These are phyloP conservation scores for Cercopithecus diana DNA, from an alignment of 2,797 vertebrate genomes.

Conservation along the genomic window DNA sequence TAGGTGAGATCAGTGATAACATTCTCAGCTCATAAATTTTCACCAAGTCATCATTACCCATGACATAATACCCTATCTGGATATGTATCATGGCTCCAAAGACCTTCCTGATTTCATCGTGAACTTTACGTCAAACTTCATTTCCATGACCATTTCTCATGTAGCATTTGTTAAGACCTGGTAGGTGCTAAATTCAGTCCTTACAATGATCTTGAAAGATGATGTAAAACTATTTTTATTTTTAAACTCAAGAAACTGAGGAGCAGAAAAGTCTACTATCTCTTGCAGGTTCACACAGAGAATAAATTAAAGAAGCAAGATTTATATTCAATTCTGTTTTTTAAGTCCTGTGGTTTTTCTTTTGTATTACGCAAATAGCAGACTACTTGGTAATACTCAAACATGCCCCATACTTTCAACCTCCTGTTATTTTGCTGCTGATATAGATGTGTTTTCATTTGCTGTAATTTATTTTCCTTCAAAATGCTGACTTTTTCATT, in stretches of 20 bases:
- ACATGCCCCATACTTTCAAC: not conserved
- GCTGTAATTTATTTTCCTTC: not conserved
- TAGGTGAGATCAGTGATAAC: not conserved
- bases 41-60: not conserved
- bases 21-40: not conserved
- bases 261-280: not conserved
- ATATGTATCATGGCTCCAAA: not conserved
- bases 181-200: not conserved
- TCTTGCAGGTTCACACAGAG: not conserved
- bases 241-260: not conserved
- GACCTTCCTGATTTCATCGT: not conserved
- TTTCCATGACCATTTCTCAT: not conserved
- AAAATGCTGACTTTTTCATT: not conserved
- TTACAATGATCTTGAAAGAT: not conserved
- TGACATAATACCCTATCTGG: not conserved
- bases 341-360: not conserved
- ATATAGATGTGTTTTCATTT: not conserved
- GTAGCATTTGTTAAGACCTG: not conserved
- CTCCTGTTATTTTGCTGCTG: not conserved
- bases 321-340: not conserved
- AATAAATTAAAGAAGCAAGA: not conserved
- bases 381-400: not conserved
- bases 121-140: not conserved
- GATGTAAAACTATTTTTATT: not conserved
- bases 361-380: not conserved